These are phyloP conservation scores for Bombyx mandarina DNA, from an alignment of 1,140 invertebrate species.

Conservation along the genomic window DNA sequence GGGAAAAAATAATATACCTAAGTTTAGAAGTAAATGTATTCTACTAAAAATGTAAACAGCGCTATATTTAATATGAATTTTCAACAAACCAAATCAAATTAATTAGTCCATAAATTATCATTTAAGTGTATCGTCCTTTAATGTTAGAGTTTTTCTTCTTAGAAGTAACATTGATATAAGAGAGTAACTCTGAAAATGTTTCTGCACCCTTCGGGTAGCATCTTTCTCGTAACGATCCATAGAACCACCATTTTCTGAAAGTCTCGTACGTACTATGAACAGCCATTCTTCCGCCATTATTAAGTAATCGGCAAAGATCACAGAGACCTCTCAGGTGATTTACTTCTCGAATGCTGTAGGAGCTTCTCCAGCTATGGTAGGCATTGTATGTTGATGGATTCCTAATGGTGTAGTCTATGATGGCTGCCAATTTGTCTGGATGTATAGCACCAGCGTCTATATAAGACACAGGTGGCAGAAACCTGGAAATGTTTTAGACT, in stretches of 20 bases:
- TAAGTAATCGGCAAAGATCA: conserved; percentile 36
- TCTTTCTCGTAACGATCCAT: conserved; percentile 19
- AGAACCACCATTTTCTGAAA: conserved; percentile 49
- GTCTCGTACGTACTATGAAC: conserved; percentile 20
- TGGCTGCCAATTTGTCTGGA: conserved; percentile 25
- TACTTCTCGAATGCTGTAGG: conserved; percentile 29
- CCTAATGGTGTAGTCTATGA: conserved; percentile 30
- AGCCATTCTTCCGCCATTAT: conserved; percentile 19
- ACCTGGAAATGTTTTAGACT: conserved; percentile 25
- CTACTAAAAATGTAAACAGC: too few species aligned
- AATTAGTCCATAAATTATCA: too few species aligned
- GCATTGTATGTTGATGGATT: conserved; percentile 31
- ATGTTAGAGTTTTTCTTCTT: background rate
- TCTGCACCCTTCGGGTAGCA: conserved; percentile 31
- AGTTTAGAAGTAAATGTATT: too few species aligned
- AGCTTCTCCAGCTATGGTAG: conserved; percentile 38
- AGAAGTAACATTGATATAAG: conserved; percentile 20
- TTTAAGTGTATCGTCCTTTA: too few species aligned
- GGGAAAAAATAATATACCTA: too few species aligned
- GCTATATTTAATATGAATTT: too few species aligned
- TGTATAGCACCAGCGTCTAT: conserved; percentile 25
- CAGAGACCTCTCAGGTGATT: conserved; percentile 30
- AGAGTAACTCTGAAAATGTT: conserved; percentile 15
- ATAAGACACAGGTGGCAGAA: conserved; percentile 51
- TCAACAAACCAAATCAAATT: too few species aligned